Evolutionary conservation across 2,888 invertebrate genomes (phyloP).

Genomic region (Catocala nupta): DNA sequence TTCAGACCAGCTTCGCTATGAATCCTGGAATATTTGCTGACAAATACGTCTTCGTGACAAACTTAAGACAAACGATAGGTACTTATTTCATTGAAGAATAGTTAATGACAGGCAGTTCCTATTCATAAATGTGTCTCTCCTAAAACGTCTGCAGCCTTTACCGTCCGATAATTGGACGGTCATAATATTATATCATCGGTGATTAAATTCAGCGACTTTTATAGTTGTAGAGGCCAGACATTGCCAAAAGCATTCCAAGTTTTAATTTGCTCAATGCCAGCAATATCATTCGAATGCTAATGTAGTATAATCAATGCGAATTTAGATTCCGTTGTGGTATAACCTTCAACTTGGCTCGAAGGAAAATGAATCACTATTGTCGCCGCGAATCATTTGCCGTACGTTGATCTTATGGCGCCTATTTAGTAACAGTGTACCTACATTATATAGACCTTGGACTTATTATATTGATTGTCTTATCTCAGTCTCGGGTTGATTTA

Average conservation of each 20-base stretch:
- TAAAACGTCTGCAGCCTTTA: not conserved
- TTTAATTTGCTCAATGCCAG: conserved; percentile 39
- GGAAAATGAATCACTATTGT: conserved; percentile 55
- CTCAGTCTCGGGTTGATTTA: conserved; percentile 39
- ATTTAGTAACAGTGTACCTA: conserved; percentile 3
- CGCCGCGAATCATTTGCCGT: conserved; percentile 48
- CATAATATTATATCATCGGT: conserved; percentile 11
- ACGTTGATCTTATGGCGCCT: conserved; percentile 56
- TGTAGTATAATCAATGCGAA: conserved; percentile 58
- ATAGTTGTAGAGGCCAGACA: conserved; percentile 33
- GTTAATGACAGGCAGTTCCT: conserved; percentile 15
- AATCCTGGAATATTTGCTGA: no score
- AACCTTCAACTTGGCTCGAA: conserved; percentile 57
- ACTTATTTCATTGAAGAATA: conserved; percentile 4
- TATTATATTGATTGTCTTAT: conserved; percentile 42
- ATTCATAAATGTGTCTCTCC: conserved; percentile 20
- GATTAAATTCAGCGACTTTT: conserved; percentile 27
- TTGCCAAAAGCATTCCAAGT: conserved; percentile 34
- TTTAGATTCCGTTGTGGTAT: conserved; percentile 43
- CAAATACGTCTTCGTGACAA: no score
- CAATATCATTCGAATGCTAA: conserved; percentile 55
- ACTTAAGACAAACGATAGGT: not conserved
- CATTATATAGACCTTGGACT: conserved; percentile 34
- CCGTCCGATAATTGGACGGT: conserved; percentile 27
- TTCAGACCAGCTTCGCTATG: no score